phyloP scores from a whole-genome alignment of 2,113 vertebrate genomes.

The Rhynchomys soricoides region DNA sequence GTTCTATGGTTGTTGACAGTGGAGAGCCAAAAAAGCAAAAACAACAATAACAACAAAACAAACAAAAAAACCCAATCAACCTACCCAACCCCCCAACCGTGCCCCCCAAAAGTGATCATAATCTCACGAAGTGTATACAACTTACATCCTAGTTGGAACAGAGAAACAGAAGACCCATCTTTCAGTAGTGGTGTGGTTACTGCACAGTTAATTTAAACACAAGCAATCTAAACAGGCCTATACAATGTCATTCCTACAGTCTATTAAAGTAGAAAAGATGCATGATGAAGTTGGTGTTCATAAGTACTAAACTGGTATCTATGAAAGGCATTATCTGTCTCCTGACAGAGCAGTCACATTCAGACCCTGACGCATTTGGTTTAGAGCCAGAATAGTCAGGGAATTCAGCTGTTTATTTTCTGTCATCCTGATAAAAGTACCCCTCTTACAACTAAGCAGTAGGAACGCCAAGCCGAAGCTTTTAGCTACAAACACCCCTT shows the following conservation, averaged over 20 bases:
- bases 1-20: background rate
- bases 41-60: too few relatives aligned
- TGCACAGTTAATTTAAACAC: constrained; percentile 22
- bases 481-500: constrained; percentile 54
- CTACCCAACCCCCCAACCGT: too few relatives aligned
- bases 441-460: constrained; percentile 64
- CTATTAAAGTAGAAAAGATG: constrained; percentile 37
- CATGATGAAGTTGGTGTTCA: constrained; percentile 43
- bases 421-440: constrained; percentile 64
- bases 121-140: background rate
- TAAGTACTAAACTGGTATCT: constrained; percentile 35
- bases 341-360: constrained; percentile 5
- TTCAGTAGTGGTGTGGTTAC: constrained; percentile 10
- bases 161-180: constrained; percentile 4
- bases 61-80: too few relatives aligned
- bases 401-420: constrained; percentile 62
- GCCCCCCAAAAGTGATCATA: background rate
- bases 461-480: constrained; percentile 33
- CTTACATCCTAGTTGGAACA: background rate
- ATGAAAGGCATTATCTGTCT: constrained; percentile 24
- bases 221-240: constrained; percentile 8
- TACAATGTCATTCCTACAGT: constrained; percentile 4
- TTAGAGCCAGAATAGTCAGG: constrained; percentile 38
- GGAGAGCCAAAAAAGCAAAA: background rate
- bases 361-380: constrained; percentile 1